Percentiles rank a stretch among this genome's conserved stretches.
phyloP scores from a whole-genome alignment of 1,140 invertebrate genomes.

The Druon quercuslanigerum region DNA sequence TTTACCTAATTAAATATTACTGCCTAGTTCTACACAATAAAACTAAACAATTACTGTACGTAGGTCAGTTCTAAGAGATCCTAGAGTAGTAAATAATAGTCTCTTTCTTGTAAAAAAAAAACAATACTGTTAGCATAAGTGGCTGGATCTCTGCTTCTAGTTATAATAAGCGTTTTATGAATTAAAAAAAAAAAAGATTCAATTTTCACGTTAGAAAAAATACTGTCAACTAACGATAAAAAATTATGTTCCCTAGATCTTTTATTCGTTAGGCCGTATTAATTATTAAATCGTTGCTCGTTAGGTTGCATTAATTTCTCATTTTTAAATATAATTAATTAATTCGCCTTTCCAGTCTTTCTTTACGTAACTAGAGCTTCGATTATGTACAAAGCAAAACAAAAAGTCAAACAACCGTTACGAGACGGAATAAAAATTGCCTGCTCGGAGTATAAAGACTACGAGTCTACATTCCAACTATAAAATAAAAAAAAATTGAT shows the following conservation, averaged over 20 bases:
- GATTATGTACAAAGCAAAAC: conserved; percentile 17
- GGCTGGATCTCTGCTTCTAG: conserved; percentile 27
- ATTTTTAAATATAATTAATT: conserved; percentile 19
- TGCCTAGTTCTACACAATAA: conserved; percentile 12
- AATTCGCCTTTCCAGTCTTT: conserved; percentile 20
- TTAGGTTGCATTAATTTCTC: conserved; percentile 24
- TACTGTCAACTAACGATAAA: conserved; percentile 3
- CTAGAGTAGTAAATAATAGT: conserved; percentile 25
- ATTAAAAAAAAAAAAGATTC: background rate
- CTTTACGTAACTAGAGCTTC: conserved; percentile 20
- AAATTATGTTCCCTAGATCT: conserved; percentile 10
- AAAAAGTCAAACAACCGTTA: conserved; percentile 21
- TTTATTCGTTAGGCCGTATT: background rate
- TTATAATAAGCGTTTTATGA: conserved; percentile 27
- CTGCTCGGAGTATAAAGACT: background rate
- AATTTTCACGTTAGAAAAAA: conserved; percentile 5
- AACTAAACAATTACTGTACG: conserved; percentile 26
- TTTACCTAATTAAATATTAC: conserved; percentile 24
- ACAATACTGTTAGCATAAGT: conserved; percentile 30
- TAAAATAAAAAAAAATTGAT: conserved; percentile 18
- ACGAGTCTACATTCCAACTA: background rate
- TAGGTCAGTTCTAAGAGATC: conserved; percentile 25
- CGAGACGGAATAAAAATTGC: conserved; percentile 1
- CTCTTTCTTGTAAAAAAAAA: conserved; percentile 28
- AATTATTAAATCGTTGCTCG: conserved; percentile 10